Evolutionary conservation across 1,140 invertebrate species (phyloP).

Genomic region (Augochlora pura): DNA sequence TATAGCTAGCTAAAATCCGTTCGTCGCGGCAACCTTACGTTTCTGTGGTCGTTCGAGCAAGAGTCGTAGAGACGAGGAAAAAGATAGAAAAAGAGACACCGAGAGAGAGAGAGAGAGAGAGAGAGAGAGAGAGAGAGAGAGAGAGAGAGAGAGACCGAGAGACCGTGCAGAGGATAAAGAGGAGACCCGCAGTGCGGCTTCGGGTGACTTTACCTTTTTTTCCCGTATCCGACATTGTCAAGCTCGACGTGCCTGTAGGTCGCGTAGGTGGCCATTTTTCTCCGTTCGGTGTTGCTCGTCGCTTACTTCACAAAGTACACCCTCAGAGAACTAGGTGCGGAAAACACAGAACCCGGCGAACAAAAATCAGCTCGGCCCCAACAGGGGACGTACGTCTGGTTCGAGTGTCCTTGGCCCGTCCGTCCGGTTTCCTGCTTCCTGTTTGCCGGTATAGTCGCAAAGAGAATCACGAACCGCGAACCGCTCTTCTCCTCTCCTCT

Average conservation of each 20-base stretch:
- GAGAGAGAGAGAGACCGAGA: no score
- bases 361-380: background rate
- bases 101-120: background rate
- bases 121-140: no score
- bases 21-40: no score
- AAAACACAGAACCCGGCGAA: slow-evolving; percentile 11
- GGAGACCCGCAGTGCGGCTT: slow-evolving; percentile 50
- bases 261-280: slow-evolving; percentile 86
- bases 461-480: background rate
- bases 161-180: background rate
- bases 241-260: slow-evolving; percentile 86
- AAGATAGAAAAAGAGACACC: no score
- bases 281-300: slow-evolving; percentile 13
- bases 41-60: no score
- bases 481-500: no score
- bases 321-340: background rate
- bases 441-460: background rate
- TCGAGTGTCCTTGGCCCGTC: no score
- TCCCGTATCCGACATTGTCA: slow-evolving; percentile 86
- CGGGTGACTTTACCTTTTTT: slow-evolving; percentile 82
- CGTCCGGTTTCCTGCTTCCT: background rate
- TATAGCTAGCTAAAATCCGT: no score
- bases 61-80: no score
- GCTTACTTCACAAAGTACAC: background rate
- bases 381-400: no score